These are phyloP conservation scores for Pocota personata DNA, from an alignment of 2,888 invertebrate species.

Conservation along the genomic window DNA sequence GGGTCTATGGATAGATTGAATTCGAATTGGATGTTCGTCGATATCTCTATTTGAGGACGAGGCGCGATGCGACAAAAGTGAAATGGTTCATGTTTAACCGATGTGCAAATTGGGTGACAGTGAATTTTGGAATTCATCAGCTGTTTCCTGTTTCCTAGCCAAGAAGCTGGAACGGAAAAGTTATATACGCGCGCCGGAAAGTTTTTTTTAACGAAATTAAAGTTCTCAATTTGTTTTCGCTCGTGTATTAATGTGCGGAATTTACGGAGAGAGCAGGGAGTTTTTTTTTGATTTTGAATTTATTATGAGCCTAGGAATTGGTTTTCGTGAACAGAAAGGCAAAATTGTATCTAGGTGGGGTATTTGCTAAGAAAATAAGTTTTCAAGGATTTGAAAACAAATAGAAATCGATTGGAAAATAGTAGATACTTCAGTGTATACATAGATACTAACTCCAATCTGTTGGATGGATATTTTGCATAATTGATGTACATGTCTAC, in stretches of 20 bases:
- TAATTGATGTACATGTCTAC: too few species aligned
- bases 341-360: conserved; percentile 8
- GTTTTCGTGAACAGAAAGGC: conserved; percentile 28
- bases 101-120: conserved; percentile 67
- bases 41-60: background rate
- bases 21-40: conserved; percentile 23
- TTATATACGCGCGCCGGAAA: conserved; percentile 27
- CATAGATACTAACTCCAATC: too few species aligned
- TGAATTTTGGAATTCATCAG: conserved; percentile 67
- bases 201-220: conserved; percentile 67
- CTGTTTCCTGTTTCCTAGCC: conserved; percentile 49
- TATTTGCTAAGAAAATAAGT: background rate
- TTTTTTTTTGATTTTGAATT: conserved; percentile 5
- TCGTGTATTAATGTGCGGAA: conserved; percentile 6
- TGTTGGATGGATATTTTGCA: too few species aligned
- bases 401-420: too few species aligned
- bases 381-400: background rate
- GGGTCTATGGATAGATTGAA: conserved; percentile 33
- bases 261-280: background rate
- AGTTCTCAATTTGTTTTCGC: conserved; percentile 48
- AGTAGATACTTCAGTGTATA: too few species aligned
- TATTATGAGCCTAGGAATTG: conserved; percentile 19
- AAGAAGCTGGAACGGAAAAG: conserved; percentile 17
- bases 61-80: background rate
- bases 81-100: conserved; percentile 46